phyloP scores from a whole-genome alignment of 1,140 invertebrate genomes.

The Ctenoplectra terminalis region DNA sequence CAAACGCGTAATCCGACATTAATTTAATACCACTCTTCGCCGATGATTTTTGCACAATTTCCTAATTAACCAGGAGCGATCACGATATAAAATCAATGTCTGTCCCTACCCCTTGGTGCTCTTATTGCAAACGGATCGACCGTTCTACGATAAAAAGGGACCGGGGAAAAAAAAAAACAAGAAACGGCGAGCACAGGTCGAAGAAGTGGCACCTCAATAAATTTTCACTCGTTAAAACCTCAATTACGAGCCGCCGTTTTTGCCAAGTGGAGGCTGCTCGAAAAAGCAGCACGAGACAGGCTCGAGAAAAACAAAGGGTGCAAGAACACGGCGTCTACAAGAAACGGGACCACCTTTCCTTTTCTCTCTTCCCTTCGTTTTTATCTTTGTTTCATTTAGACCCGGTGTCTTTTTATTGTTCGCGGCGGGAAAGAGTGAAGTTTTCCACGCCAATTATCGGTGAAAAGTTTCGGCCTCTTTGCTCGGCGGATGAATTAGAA shows the following conservation, averaged over 20 bases:
- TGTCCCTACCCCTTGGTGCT: background rate
- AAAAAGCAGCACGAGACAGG: constrained; percentile 32
- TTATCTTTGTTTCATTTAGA: background rate
- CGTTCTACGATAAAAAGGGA: background rate
- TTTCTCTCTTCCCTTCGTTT: background rate
- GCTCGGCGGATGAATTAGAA: background rate
- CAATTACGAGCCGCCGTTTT: constrained; percentile 54
- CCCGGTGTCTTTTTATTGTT: constrained; percentile 4
- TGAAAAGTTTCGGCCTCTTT: constrained; percentile 15
- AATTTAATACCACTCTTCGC: background rate
- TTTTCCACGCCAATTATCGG: constrained; percentile 20
- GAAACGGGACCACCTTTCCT: background rate
- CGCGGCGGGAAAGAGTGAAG: background rate
- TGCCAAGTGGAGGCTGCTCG: constrained; percentile 11
- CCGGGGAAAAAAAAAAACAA: background rate
- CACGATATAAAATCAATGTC: background rate
- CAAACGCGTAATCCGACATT: background rate
- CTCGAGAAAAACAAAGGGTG: constrained; percentile 21
- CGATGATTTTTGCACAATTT: constrained; percentile 17
- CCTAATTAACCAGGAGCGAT: background rate
- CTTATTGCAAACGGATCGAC: background rate
- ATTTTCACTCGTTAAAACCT: constrained; percentile 61
- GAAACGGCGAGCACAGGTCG: background rate
- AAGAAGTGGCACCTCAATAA: constrained; percentile 50
- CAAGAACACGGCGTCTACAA: constrained; percentile 11